phyloP scores from a whole-genome alignment of 2,888 invertebrate species.

The Melieria picta region DNA sequence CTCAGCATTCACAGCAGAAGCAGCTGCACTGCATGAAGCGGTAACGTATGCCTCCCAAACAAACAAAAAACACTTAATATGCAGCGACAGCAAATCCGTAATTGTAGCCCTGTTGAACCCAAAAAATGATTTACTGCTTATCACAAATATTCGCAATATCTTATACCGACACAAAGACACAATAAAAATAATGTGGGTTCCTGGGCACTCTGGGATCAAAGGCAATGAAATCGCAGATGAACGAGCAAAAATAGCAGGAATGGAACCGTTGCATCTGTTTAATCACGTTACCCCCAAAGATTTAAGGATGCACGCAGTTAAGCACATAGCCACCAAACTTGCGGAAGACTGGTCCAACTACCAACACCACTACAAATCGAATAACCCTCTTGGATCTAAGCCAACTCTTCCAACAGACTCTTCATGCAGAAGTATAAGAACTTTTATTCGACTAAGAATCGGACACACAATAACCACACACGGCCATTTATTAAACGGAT shows the following conservation, averaged over 20 bases:
- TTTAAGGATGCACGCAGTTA: neutral
- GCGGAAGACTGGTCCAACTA: neutral
- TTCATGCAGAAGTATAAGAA: neutral
- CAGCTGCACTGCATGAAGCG: slow-evolving; percentile 30
- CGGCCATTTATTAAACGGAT: too few relatives aligned
- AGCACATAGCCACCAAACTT: neutral
- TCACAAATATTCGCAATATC: slow-evolving; percentile 22
- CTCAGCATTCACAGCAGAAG: slow-evolving; percentile 34
- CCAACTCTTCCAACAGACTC: neutral
- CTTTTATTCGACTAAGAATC: slow-evolving; percentile 4
- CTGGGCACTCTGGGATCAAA: slow-evolving; percentile 28
- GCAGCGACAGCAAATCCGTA: slow-evolving; percentile 33
- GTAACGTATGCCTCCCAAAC: neutral
- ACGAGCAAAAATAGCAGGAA: neutral
- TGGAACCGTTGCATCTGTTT: neutral
- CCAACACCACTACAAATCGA: slow-evolving; percentile 10
- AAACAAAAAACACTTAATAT: slow-evolving; percentile 33
- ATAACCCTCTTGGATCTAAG: neutral
- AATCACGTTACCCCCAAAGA: neutral
- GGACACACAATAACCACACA: neutral
- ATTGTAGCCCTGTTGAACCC: slow-evolving; percentile 29
- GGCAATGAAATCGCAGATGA: slow-evolving; percentile 26
- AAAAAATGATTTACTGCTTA: slow-evolving; percentile 21
- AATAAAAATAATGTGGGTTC: slow-evolving; percentile 19
- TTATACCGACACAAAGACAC: slow-evolving; percentile 15